Conservation (phyloP, 2,888 invertebrate species). For the Plebejus anna region DNA sequence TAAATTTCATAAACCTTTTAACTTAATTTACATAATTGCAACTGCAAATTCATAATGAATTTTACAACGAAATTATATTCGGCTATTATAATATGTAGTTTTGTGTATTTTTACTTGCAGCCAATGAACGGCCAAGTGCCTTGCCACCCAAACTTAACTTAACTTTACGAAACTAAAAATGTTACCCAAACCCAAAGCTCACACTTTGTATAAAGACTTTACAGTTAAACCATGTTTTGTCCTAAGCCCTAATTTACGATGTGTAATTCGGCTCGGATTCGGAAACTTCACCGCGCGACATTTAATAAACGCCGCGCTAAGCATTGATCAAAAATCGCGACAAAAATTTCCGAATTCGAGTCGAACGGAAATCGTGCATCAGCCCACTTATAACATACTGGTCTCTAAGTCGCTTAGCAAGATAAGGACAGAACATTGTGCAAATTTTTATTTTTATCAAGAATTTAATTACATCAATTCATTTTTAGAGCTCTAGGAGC, state of each 20-base stretch:
- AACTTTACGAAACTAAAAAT: too few relatives aligned
- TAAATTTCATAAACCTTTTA: not conserved
- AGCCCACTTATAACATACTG: too few relatives aligned
- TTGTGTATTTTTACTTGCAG: not conserved
- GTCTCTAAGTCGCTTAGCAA: too few relatives aligned
- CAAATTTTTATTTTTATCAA: not conserved
- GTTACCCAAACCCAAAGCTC: not conserved
- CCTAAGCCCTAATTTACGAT: too few relatives aligned
- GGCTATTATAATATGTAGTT: not conserved
- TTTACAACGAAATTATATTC: not conserved
- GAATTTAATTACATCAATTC: not conserved
- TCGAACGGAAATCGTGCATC: too few relatives aligned
- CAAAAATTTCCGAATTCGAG: too few relatives aligned
- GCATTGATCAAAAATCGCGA: too few relatives aligned
- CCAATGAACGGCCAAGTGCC: not conserved
- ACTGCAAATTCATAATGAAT: not conserved
- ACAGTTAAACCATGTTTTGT: too few relatives aligned
- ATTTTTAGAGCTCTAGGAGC: conserved; percentile 64
- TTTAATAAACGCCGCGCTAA: too few relatives aligned
- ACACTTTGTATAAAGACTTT: too few relatives aligned
- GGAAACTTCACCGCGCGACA: too few relatives aligned
- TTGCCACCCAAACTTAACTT: not conserved
- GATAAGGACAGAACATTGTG: not conserved
- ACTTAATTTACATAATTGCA: conserved; percentile 13
- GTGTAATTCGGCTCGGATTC: too few relatives aligned